phyloP scores from a whole-genome alignment of 2,797 vertebrate genomes.

The Nothura maculosa region DNA sequence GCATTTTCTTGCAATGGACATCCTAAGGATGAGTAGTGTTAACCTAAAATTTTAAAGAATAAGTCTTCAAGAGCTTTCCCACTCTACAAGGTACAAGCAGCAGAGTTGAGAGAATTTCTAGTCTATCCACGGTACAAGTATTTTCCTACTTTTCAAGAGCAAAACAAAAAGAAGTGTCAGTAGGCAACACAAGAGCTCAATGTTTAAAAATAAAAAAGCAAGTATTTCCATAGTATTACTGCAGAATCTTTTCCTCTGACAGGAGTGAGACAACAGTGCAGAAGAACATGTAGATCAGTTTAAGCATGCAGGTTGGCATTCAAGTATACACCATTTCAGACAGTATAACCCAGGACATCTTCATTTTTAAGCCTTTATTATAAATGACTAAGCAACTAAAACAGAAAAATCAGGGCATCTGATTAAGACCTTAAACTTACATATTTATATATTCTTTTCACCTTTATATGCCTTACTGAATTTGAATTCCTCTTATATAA shows the following conservation, averaged over 20 bases:
- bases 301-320: neutral
- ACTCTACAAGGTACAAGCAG: neutral
- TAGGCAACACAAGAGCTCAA: neutral
- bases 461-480: neutral
- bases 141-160: neutral
- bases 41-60: neutral
- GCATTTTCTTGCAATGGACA: neutral
- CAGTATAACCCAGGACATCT: neutral
- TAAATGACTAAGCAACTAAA: neutral
- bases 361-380: neutral
- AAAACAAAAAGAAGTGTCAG: neutral
- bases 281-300: neutral
- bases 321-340: neutral
- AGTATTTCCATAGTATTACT: neutral
- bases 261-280: neutral
- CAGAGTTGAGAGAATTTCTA: neutral
- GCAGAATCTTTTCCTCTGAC: neutral
- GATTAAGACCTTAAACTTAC: neutral
- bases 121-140: neutral
- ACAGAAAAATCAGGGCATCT: neutral
- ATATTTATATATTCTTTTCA: neutral
- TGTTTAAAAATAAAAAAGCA: neutral
- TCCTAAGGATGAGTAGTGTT: neutral
- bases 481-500: constrained; percentile 31
- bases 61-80: neutral